A percentile compares a stretch with the other conserved stretches of the same genome.
phyloP scores from a whole-genome alignment of 1,140 invertebrate genomes.

The Trichonephila inaurata region DNA sequence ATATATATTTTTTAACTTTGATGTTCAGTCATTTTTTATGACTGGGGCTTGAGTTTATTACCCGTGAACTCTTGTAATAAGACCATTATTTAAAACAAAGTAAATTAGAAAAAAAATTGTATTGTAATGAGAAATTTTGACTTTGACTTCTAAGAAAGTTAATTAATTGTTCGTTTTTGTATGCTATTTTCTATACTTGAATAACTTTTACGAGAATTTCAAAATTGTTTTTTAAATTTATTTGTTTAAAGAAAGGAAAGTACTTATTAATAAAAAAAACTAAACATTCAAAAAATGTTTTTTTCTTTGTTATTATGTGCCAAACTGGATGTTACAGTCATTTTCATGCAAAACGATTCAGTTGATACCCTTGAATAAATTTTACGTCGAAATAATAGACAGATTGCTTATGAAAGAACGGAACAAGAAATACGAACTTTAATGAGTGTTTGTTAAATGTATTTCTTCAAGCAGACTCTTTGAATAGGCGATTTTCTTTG shows the following conservation, averaged over 20 bases:
- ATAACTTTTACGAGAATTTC: not conserved
- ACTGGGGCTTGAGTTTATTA: conserved; percentile 49
- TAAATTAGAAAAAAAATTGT: not conserved
- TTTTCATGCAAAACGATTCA: too few relatives aligned
- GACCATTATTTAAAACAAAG: conserved; percentile 56
- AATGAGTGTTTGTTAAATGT: too few relatives aligned
- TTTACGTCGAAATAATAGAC: too few relatives aligned
- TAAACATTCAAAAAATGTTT: not conserved
- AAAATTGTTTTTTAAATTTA: not conserved
- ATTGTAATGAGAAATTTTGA: conserved; percentile 35
- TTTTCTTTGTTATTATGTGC: too few relatives aligned
- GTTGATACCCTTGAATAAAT: too few relatives aligned
- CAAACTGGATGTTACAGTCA: too few relatives aligned
- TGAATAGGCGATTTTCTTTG: too few relatives aligned
- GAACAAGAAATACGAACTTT: too few relatives aligned
- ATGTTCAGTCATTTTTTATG: conserved; percentile 48
- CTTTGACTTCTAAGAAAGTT: not conserved
- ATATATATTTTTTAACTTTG: conserved; percentile 47
- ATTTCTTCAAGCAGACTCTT: too few relatives aligned
- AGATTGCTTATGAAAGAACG: too few relatives aligned
- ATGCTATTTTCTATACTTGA: not conserved
- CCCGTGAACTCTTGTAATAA: conserved; percentile 64
- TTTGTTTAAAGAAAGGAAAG: not conserved
- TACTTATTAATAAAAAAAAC: not conserved
- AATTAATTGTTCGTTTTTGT: conserved; percentile 24